Percentiles rank a stretch among this genome's conserved stretches.
These are phyloP conservation scores for Euzophera pinguis DNA, from an alignment of 2,888 invertebrate species.

Conservation along the genomic window DNA sequence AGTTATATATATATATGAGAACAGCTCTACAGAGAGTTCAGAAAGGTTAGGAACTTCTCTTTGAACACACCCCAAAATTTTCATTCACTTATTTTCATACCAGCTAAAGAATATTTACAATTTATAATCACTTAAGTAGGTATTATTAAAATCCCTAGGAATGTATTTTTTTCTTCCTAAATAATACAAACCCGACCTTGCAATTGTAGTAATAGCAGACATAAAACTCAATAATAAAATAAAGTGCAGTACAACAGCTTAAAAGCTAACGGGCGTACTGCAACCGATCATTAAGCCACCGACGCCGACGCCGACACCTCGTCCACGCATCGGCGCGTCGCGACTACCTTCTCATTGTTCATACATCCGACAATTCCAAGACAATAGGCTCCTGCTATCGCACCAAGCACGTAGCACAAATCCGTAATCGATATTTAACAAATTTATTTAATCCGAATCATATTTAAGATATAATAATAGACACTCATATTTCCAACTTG, in stretches of 20 bases:
- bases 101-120: too few species aligned
- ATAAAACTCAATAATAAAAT: not conserved
- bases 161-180: not conserved
- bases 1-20: too few species aligned
- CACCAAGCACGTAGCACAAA: constrained; percentile 37
- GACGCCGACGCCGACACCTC: not conserved
- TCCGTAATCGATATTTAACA: constrained; percentile 44
- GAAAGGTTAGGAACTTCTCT: too few species aligned
- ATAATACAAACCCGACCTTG: not conserved
- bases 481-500: not conserved
- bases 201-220: not conserved
- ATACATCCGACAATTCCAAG: constrained; percentile 51
- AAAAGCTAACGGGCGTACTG: constrained; percentile 17
- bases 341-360: constrained; percentile 52
- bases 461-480: not conserved
- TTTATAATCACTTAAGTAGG: too few species aligned
- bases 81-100: too few species aligned
- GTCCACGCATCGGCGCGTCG: constrained; percentile 37
- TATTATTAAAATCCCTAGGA: too few species aligned
- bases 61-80: too few species aligned
- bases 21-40: too few species aligned
- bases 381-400: constrained; percentile 38
- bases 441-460: constrained; percentile 39
- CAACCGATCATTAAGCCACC: constrained; percentile 17
- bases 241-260: not conserved